Evolutionary conservation across 64 coral and sea anemone species (phyloP), one percentile per base, ranked within the genome.

Genomic region (Orbicella faveolata): DNA sequence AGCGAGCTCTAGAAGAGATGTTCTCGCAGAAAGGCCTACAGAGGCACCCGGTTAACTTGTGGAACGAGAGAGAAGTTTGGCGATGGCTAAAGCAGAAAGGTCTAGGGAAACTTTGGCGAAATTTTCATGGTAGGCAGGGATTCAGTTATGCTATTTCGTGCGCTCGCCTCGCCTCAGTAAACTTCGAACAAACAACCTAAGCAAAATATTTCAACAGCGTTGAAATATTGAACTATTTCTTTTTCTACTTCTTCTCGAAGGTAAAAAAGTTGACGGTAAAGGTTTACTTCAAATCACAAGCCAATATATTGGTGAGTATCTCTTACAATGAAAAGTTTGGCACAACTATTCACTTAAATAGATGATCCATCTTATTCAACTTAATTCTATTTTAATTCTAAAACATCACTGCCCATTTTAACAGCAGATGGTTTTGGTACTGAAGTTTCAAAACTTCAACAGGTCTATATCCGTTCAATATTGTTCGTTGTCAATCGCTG

Each of bases 21-120:
- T 85, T 85, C 82, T 85, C 82, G 65, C 82, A 85, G 73, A 85
- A 72, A 85, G 82, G 82, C 70, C 19, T 85, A 1, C 82, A 85
- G 23, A 85, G 65, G 35, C 82, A 85, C 41, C 82, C 82, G 30
- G 82, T 85, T 16, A 41, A 52, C 5, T 41, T 72, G 13, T 85
- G 82, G 82, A 85, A 70, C 14, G 82, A 85, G 23, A 69, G 82
- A 73, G 82, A 85, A 30, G 82, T 85, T 52, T 85, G 37, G 20
- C 67, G 82, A 85, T 85, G 82, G 82, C 61, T 85, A 16, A 72
- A 52, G 30, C 63, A 85, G 48, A 85, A 72, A 67, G 82, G 82
- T 6, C 20, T 85, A 0, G 11, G 36, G 6, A 70, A 70, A 85
- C 82, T 85, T 70, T 85, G 82, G 82, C 19, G 82, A 30, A 21